Evolutionary conservation across 1,140 invertebrate species (phyloP), one percentile per base, ranked within the genome.

Genomic region (Dryas iulia): DNA sequence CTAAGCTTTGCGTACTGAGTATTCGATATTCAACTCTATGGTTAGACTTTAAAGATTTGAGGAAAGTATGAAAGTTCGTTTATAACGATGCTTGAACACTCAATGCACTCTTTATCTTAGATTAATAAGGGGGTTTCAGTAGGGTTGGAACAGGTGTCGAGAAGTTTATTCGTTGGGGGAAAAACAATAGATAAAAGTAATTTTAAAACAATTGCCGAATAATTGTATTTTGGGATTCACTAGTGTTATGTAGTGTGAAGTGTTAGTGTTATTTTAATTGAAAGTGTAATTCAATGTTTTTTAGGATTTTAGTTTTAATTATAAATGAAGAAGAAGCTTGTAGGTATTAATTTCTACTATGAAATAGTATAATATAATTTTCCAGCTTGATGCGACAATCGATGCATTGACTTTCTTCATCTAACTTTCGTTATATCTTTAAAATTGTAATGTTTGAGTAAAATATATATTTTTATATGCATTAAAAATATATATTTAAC

Each of bases 71-170:
- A 1, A 47, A 2, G 39, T 18, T 21, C 14, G 39, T 18, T 18
- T 47, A 21, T 47, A 47, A 77, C 73, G 78, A 86, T 82, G 83
- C 81, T 86, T 87, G 82, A 86, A 82, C 76, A 81, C 87, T 89
- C 85, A 84, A 89, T 87, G 84, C 84, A 84, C 81, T 81, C 81
- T 87, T 89, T 87, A 87, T 87, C 85, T 89, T 81, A 87, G 85
- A 89, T 89, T 89, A 89, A 87, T 87, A 87, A 87, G 69, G 72
- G 83, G 82, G 80, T 77, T 70, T 70, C 57, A 64, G 47, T 62
- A 73, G 74, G 69, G 74, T 69, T 69, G 70, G 64, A 72, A 78
- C 77, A 81, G 77, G 79, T 81, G 77, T 77, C 74, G 73, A 21
- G 24, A 59, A 61, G 66, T 68, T 61, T 68, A 54, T 61, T 68